Base-by-base conservation (phyloP, 1,140 invertebrate genomes). In the Camponotus pennsylvanicus region DNA sequence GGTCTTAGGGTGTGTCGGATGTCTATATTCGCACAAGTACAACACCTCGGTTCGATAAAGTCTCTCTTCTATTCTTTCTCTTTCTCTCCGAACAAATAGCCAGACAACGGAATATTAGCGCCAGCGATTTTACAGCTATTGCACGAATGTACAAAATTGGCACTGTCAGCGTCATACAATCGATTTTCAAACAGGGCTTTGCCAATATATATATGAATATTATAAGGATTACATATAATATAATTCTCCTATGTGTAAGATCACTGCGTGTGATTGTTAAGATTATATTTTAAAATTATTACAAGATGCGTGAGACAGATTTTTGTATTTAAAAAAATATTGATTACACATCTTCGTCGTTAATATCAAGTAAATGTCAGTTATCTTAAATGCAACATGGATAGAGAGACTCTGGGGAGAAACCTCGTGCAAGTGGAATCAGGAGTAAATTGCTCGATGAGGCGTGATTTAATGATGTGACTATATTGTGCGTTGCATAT, bases 1-100 rank as follows among this genome's bases (percentile, higher is more conserved):
- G 80, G 78, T 92, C 91, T 91, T 91, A 90, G 90, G 90, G 90
- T 90, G 89, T 88, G 89, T 86, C 84, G 87, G 64, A 91, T 91
- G 89, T 91, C 90, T 90, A 90, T 91, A 91, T 91, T 91, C 89
- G 87, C 78, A 79, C 86, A 70, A 78, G 77, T 79, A 84, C 89
- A 86, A 85, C 89, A 88, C 90, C 89, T 90, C 86, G 82, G 89
- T 88, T 90, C 89, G 82, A 91, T 91, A 91, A 90, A 90, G 83
- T 84, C 76, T 42, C 76, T 42, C 82, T 85, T 73, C 79, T 55
- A 9, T 61, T 27, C 71, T 73, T 63, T 32, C 70, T 2, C 1
- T 55, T 4, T 76, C 70, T 86, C 61, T 34, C 55, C 13, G 27
- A 76, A 70, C 80, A 57, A 89, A 76, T 49, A 55, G 69, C 55